phyloP scores from a whole-genome alignment of 1,140 invertebrate species.

The Diplogasteroides magnus region DNA sequence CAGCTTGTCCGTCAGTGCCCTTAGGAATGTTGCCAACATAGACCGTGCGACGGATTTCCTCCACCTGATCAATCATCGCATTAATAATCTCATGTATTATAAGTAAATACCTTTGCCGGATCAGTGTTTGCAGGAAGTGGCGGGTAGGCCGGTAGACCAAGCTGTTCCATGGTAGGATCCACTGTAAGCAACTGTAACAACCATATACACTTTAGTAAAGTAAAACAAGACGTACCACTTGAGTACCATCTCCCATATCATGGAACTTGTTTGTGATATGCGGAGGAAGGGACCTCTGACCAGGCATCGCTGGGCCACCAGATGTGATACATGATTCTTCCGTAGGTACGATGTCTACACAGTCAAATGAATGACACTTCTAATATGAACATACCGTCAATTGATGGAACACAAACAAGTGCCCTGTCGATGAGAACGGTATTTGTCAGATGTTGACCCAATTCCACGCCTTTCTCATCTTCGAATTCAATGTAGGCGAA shows the following conservation, averaged over 20 bases:
- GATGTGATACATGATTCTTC: slow-evolving; percentile 85
- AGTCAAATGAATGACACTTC: slow-evolving; percentile 17
- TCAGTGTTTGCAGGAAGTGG: slow-evolving; percentile 82
- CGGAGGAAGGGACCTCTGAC: slow-evolving; percentile 66
- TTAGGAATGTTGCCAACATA: slow-evolving; percentile 67
- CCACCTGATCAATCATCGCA: too few species aligned
- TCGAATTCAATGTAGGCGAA: slow-evolving; percentile 96
- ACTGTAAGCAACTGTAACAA: slow-evolving; percentile 70
- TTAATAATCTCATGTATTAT: too few species aligned
- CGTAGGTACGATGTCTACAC: slow-evolving; percentile 70
- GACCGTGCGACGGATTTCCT: slow-evolving; percentile 87
- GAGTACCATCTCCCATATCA: slow-evolving; percentile 41
- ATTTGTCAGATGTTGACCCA: slow-evolving; percentile 94
- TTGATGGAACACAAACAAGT: slow-evolving; percentile 84
- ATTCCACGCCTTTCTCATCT: slow-evolving; percentile 74
- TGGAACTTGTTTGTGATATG: slow-evolving; percentile 74
- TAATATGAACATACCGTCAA: slow-evolving; percentile 60
- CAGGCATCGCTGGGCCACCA: slow-evolving; percentile 74
- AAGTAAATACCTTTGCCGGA: slow-evolving; percentile 78
- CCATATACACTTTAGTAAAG: not conserved
- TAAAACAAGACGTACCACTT: slow-evolving; percentile 38
- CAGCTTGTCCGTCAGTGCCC: slow-evolving; percentile 41
- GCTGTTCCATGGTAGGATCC: slow-evolving; percentile 78
- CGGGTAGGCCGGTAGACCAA: slow-evolving; percentile 83
- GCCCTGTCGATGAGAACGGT: slow-evolving; percentile 97